Evolutionary conservation across 2,888 invertebrate genomes (phyloP).

Genomic region (Marronus borbonicus): DNA sequence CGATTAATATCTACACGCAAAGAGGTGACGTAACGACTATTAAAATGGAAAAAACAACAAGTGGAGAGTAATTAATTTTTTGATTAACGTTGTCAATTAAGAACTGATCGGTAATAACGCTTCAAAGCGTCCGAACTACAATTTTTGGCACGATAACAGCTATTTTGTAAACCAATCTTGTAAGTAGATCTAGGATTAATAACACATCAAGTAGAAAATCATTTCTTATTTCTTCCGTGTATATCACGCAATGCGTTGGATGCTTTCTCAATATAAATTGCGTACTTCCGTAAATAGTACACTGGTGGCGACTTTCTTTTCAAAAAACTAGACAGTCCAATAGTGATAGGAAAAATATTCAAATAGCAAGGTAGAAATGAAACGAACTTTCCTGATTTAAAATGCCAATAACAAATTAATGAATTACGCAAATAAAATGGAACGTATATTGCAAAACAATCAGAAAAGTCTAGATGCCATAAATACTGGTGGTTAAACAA

Average conservation of each 20-base stretch:
- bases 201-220: background rate
- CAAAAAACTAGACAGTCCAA: slow-evolving; percentile 19
- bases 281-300: slow-evolving; percentile 22
- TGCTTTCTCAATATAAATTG: slow-evolving; percentile 31
- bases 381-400: too few species aligned
- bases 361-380: background rate
- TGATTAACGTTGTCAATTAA: slow-evolving; percentile 15
- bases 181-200: background rate
- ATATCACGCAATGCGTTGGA: slow-evolving; percentile 28
- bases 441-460: too few species aligned
- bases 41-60: background rate
- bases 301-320: slow-evolving; percentile 16
- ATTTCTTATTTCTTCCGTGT: slow-evolving; percentile 7
- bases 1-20: slow-evolving; percentile 7
- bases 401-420: too few species aligned
- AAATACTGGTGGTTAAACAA: too few species aligned
- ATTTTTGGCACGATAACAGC: slow-evolving; percentile 9
- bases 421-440: too few species aligned
- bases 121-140: background rate
- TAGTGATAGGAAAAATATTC: background rate
- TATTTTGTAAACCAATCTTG: slow-evolving; percentile 16
- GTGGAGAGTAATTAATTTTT: slow-evolving; percentile 20
- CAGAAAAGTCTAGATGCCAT: too few species aligned
- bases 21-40: slow-evolving; percentile 21
- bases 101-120: background rate